phyloP scores from a whole-genome alignment of 1,140 invertebrate genomes.

The Drosophila insularis region DNA sequence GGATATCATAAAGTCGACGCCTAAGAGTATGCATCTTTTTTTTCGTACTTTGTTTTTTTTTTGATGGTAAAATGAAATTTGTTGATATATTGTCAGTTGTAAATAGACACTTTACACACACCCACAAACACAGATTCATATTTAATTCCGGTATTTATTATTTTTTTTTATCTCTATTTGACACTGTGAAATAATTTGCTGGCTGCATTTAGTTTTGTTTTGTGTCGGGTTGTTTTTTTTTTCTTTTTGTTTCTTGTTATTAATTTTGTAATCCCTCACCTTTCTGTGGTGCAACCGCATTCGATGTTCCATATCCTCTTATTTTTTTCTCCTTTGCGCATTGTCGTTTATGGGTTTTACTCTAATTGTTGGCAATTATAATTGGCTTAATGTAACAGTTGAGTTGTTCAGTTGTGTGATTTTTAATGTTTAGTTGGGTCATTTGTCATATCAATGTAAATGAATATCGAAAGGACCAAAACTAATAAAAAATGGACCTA shows the following conservation, averaged over 20 bases:
- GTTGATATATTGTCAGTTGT: constrained; percentile 70
- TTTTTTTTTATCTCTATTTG: constrained; percentile 55
- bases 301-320: constrained; percentile 29
- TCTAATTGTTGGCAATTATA: constrained; percentile 70
- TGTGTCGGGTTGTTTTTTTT: constrained; percentile 25
- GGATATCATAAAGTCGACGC: background rate
- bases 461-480: background rate
- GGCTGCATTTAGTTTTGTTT: constrained; percentile 43
- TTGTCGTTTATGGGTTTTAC: constrained; percentile 48
- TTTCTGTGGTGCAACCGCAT: background rate
- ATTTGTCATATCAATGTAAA: constrained; percentile 12
- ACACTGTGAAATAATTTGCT: constrained; percentile 68
- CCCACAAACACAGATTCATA: constrained; percentile 53
- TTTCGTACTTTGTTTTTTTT: background rate
- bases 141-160: constrained; percentile 57
- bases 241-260: constrained; percentile 21
- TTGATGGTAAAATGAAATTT: constrained; percentile 67
- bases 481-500: no score
- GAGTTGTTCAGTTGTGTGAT: constrained; percentile 18
- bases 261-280: constrained; percentile 63
- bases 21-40: background rate
- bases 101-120: constrained; percentile 11
- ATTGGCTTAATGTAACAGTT: constrained; percentile 57
- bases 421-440: background rate
- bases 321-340: constrained; percentile 51